Evolutionary conservation across 2,888 invertebrate species (phyloP), one percentile per base, ranked within the genome.

Genomic region (Gari tellinella): DNA sequence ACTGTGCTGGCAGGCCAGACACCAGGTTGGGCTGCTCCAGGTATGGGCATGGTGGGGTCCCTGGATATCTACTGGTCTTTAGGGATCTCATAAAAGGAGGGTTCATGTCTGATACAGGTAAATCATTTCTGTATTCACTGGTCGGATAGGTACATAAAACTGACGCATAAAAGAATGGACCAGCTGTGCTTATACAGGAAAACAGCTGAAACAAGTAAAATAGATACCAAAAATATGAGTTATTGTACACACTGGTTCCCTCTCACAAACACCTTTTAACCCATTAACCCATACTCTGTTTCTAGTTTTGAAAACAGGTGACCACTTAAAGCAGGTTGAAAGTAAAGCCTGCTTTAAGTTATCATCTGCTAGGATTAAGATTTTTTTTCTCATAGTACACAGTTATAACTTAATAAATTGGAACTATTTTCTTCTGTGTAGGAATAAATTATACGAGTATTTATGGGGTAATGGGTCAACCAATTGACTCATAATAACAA

Each of bases 11-110:
- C 8, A 90, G 76, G 10, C 89, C 89, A 21, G 86, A 81, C 25
- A 89, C 51, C 55, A 88, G 82, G 65, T 90, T 90, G 14, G 90
- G 90, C 65, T 90, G 89, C 72, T 88, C 89, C 19, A 90, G 76
- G 53, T 84, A 87, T 14, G 84, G 85, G 73, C 87, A 87, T 3
- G 83, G 37, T 2, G 88, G 86, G 37, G 78, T 80, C 10, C 80
- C 86, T n/a, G 68, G 53, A 58, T 75, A 86, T n/a, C 78, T 73
- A 17, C 70, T 72, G 1, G 89, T 88, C 62, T 84, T 86, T 43
- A 90, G 74, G 17, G 86, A 80, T 40, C 88, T 70, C n/a, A 90
- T 58, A 64, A 90, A 86, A 19, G 90, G 89, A 3, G 84, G 64
- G 2, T 83, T 65, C 60, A 90, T 77, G 17, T 88, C 87, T 40